Conservation (phyloP, 2,797 vertebrate genomes). For the Taeniopygia guttata region DNA sequence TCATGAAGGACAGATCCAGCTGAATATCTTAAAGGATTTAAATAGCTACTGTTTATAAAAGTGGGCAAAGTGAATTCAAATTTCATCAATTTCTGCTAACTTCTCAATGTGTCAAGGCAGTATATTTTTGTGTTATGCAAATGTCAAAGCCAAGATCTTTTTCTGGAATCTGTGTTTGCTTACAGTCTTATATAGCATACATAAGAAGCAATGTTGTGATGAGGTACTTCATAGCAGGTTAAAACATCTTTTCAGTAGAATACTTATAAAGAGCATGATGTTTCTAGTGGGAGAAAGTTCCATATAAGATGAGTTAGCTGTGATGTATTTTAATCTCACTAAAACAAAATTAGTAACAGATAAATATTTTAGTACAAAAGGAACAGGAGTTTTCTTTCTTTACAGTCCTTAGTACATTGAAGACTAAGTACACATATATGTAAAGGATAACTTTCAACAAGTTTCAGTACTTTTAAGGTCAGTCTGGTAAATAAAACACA, state of each 20-base stretch:
- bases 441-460: background rate
- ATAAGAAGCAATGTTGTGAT: background rate
- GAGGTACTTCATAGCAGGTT: background rate
- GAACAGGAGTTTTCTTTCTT: background rate
- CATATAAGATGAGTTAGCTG: background rate
- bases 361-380: background rate
- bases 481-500: background rate
- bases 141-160: constrained; percentile 30
- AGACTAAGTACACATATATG: background rate
- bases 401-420: background rate
- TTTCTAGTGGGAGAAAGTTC: background rate
- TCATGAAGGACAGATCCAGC: background rate
- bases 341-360: background rate
- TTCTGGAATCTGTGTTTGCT: constrained; percentile 27
- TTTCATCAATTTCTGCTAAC: background rate
- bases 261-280: background rate
- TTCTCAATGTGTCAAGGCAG: background rate
- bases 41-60: constrained; percentile 26
- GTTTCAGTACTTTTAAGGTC: background rate
- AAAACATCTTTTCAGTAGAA: background rate
- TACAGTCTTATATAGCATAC: background rate
- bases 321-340: background rate
- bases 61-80: constrained; percentile 9
- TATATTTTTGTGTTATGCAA: constrained; percentile 38
- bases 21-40: constrained; percentile 25